Conservation (phyloP, 2,113 vertebrate genomes). For the Heloderma charlesbogerti region DNA sequence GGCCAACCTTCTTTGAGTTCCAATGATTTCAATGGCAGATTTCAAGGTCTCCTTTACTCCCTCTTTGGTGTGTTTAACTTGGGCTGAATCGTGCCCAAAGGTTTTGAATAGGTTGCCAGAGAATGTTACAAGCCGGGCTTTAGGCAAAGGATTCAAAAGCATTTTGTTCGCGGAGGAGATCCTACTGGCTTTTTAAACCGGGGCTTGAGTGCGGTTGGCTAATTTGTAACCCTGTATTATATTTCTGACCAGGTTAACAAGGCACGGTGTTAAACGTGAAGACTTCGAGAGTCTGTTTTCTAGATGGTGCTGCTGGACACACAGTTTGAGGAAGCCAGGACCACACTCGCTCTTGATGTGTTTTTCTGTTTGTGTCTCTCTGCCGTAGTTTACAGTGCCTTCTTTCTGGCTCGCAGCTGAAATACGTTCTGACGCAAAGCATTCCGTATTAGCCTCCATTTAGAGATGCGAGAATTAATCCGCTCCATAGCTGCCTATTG, state of each 20-base stretch:
- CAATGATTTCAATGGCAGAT: not conserved
- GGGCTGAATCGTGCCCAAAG: not conserved
- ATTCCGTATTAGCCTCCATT: not conserved
- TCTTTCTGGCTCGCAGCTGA: not conserved
- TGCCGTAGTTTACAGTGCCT: not conserved
- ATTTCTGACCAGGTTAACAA: not conserved
- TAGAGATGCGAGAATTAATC: not conserved
- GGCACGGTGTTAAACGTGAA: not conserved
- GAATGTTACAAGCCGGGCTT: not conserved
- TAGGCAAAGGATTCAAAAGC: not conserved
- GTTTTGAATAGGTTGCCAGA: not conserved
- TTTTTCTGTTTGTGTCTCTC: not conserved
- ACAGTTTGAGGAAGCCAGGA: not conserved
- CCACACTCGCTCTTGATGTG: not conserved
- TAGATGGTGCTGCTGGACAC: not conserved
- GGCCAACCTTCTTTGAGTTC: not conserved
- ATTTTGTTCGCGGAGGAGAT: not conserved
- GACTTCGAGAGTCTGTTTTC: not conserved
- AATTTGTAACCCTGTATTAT: not conserved
- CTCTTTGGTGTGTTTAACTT: not conserved
- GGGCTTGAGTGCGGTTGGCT: not conserved
- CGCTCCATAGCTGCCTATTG: too few relatives aligned
- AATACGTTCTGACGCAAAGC: not conserved
- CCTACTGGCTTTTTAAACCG: not conserved
- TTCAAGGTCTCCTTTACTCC: not conserved